Conservation (phyloP, 2,797 vertebrate genomes). For the Pseudomugil gertrudae region DNA sequence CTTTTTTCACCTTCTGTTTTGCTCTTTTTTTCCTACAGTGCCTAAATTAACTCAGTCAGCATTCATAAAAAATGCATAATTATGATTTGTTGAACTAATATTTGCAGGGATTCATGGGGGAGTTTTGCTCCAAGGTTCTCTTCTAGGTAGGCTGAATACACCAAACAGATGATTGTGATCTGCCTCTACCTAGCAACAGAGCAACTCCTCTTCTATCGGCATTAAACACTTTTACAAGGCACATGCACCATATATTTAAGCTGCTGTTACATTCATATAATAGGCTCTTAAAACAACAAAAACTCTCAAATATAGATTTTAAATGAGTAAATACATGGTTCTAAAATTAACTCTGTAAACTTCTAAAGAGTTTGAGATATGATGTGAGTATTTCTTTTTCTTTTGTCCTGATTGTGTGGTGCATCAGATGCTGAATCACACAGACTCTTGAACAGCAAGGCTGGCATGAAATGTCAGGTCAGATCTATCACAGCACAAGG, state of each 20-base stretch:
- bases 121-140: conserved; percentile 25
- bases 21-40: neutral
- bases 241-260: conserved; percentile 8
- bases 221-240: conserved; percentile 27
- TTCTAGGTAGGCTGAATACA: conserved; percentile 19
- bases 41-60: neutral
- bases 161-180: conserved; percentile 21
- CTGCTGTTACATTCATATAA: neutral
- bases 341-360: neutral
- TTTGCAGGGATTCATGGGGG: neutral
- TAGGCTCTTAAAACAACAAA: neutral
- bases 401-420: neutral
- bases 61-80: neutral
- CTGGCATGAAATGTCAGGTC: conserved; percentile 50
- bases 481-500: conserved; percentile 58
- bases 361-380: neutral
- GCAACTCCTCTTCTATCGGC: conserved; percentile 51
- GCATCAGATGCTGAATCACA: conserved; percentile 14
- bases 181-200: conserved; percentile 72
- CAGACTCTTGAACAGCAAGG: conserved; percentile 27
- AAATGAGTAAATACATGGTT: neutral
- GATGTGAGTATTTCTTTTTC: neutral
- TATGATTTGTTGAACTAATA: neutral
- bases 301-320: neutral
- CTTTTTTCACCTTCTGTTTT: conserved; percentile 1